Evolutionary conservation across 2,113 vertebrate genomes (phyloP), one percentile per base, ranked within the genome.

Genomic region (Irena cyanogastra): DNA sequence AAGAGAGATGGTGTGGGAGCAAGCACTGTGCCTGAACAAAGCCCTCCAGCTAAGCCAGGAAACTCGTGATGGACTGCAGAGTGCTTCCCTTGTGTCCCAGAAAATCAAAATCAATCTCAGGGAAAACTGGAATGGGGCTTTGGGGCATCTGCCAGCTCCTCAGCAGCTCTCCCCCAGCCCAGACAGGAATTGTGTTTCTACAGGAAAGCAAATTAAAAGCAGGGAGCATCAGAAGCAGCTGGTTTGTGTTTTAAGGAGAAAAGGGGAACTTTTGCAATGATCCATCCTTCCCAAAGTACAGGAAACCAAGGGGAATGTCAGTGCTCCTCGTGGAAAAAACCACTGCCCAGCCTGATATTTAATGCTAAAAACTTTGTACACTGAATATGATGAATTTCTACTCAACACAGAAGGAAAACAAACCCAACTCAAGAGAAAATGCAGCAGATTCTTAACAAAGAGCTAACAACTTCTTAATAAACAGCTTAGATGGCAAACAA

Each of bases 321-420:
- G 93, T 70, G 16, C 6, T 96, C 66, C 52, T 88, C 42, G 20
- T 16, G 64, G 91, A 96, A 94, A 79, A 96, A 97, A 94, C 83
- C 91, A 56, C 20, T 85, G 87, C 83, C 64, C 78, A 89, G 33
- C 87, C 94, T 59, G 80, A 45, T 59, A 93, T 88, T 94, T 83
- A 83, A 84, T 12, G 78, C 71, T 87, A 94, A 93, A 68, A 49
- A 21, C 31, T n/a, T 49, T 23, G 5, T 20, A 35, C 17, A 28
- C 45, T 37, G 20, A 82, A 65, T 10, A 63, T 17, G 61, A 71
- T 3, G 57, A 54, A 70, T 93, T 96, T 74, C 68, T 81, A 42
- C 17, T 80, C 45, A 61, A 88, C 60, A 81, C n/a, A 94, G 69
- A 64, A 80, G 23, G 13, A 33, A 80, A 94, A 7, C 24, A 52